Base-by-base conservation (phyloP, 2,113 vertebrate genomes). In the Saccopteryx leptura region DNA sequence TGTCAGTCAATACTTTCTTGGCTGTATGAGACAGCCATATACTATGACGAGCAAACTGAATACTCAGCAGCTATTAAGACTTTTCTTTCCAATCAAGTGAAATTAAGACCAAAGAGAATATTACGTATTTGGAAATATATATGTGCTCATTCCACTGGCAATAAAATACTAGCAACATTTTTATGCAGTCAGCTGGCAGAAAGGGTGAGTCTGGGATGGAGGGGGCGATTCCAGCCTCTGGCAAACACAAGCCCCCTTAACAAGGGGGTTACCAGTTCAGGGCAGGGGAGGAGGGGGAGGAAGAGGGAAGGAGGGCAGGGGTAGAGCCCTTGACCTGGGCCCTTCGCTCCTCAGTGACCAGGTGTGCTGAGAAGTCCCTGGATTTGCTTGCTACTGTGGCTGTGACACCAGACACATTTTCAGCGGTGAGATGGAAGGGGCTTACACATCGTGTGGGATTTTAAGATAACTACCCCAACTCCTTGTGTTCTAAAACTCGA, bases 31-130 rank as follows among this genome's bases (percentile, higher is more conserved):
- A 74, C 50, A 33, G 26, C 24, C 39, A 26, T 19, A 28, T 6
- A 6, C 7, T 15, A 23, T 21, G 0, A 56, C 9, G 5, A 60
- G 60, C 23, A 75, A 96, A 68, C 52, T 12, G 18, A 68, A 92
- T 60, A 17, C 26, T 26, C 18, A 19, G 6, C 1, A 5, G 74
- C 31, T 26, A 24, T 58, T 88, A 21, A 58, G 63, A 79, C 24
- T 81, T 71, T 95, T 18, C 9, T 87, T 86, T 92, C 81, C 28
- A 86, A 33, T n/a, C 11, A 63, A 66, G 24, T 52, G 58, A 91
- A 91, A 69, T 31, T 86, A 26, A 58, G 14, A 68, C 21, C 15
- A 52, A 63, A 80, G 52, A 68, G 79, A 33, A 79, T 50, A 28
- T 2, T 9, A 48, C 21, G 7, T 31, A 31, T 68, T 33, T 93